Conservation (phyloP, 2,888 invertebrate genomes). For the Andrena fulva region DNA sequence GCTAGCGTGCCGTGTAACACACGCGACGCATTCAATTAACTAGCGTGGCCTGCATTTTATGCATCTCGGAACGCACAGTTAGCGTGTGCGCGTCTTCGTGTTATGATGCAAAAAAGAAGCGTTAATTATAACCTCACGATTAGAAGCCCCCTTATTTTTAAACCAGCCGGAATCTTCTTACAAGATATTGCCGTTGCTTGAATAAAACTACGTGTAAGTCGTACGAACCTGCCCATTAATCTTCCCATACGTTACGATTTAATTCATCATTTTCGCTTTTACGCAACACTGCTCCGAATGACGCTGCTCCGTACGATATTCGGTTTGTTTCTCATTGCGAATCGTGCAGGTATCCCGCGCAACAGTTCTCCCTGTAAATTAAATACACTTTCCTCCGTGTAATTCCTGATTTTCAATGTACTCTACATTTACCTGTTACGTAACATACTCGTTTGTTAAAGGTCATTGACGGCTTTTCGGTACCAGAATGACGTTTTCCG, state of each 20-base stretch:
- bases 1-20: conserved; percentile 11
- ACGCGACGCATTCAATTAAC: neutral
- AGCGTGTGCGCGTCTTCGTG: conserved; percentile 60
- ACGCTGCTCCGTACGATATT: neutral
- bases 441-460: conserved; percentile 17
- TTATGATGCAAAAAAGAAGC: conserved; percentile 72
- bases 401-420: neutral
- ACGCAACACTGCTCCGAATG: neutral
- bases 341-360: neutral
- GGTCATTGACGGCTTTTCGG: conserved; percentile 26
- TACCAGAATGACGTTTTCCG: conserved; percentile 73
- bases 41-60: conserved; percentile 72
- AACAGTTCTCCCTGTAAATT: neutral
- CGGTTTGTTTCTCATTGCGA: neutral
- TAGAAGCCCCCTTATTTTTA: conserved; percentile 71
- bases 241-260: conserved; percentile 25
- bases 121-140: conserved; percentile 77
- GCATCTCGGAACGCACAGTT: conserved; percentile 67
- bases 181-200: conserved; percentile 35
- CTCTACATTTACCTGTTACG: neutral
- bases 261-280: conserved; percentile 42
- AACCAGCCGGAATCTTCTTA: conserved; percentile 48
- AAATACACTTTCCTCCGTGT: neutral
- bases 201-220: conserved; percentile 57
- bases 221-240: conserved; percentile 13